phyloP scores from a whole-genome alignment of 2,113 vertebrate genomes.

The Hydrolagus affinis region DNA sequence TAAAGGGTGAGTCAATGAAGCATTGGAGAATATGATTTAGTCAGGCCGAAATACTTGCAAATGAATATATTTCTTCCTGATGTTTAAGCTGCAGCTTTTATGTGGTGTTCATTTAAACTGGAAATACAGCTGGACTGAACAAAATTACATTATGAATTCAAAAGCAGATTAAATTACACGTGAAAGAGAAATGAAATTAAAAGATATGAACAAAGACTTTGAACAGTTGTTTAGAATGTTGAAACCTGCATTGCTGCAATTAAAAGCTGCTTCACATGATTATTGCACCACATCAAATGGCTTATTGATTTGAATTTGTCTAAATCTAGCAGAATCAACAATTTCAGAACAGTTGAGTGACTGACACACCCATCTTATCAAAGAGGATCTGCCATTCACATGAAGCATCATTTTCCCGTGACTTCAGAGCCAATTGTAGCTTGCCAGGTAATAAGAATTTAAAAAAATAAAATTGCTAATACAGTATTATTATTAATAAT shows the following conservation, averaged over 20 bases:
- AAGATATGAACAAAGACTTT: slow-evolving; percentile 19
- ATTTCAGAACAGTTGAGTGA: neutral
- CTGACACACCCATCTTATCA: neutral
- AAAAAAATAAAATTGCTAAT: neutral
- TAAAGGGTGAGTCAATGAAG: slow-evolving; percentile 24
- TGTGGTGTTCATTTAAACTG: slow-evolving; percentile 23
- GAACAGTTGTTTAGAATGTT: neutral
- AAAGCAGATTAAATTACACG: slow-evolving; percentile 18
- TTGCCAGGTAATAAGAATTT: neutral
- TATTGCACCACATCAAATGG: neutral
- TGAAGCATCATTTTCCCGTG: neutral
- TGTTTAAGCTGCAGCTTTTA: slow-evolving; percentile 27
- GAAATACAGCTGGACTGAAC: slow-evolving; percentile 22
- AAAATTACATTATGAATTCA: slow-evolving; percentile 28
- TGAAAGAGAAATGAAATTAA: slow-evolving; percentile 18
- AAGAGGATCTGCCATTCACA: neutral
- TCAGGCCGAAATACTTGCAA: slow-evolving; percentile 27
- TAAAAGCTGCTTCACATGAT: neutral
- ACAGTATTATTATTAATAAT: too few species aligned
- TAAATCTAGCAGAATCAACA: neutral
- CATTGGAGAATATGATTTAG: slow-evolving; percentile 25
- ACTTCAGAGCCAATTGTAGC: neutral
- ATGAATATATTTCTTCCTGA: slow-evolving; percentile 24
- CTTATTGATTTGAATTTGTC: slow-evolving; percentile 7
- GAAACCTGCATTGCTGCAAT: neutral